Conservation (phyloP, 2,113 vertebrate genomes). For the Phasianus colchicus region DNA sequence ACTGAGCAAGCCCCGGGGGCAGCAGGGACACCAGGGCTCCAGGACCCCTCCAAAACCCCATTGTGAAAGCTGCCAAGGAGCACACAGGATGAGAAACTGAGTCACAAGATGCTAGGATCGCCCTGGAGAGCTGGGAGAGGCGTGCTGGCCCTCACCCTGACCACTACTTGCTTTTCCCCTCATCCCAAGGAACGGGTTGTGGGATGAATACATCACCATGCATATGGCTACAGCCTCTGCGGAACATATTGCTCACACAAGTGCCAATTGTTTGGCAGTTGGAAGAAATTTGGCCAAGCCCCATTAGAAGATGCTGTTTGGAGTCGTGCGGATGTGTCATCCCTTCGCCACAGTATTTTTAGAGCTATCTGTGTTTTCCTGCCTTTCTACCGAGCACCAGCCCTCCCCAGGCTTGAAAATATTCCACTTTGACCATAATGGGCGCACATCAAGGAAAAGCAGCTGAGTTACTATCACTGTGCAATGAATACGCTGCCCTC, state of each 20-base stretch:
- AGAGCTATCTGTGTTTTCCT: conserved; percentile 1
- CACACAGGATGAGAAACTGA: background rate
- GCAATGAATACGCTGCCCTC: background rate
- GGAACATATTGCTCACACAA: background rate
- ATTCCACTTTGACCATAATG: background rate
- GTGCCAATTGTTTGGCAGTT: background rate
- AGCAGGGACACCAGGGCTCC: background rate
- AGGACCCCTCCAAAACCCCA: background rate
- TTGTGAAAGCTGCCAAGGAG: background rate
- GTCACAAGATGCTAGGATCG: background rate
- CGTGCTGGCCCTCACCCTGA: fast-evolving
- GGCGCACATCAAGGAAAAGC: background rate
- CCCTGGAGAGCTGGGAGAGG: background rate
- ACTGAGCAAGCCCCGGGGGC: background rate
- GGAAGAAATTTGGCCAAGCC: background rate
- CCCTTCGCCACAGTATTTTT: conserved; percentile 8
- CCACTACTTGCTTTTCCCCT: background rate
- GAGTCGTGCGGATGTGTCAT: background rate
- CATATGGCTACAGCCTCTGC: background rate
- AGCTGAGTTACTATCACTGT: background rate
- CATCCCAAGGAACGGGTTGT: fast-evolving
- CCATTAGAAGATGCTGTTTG: background rate
- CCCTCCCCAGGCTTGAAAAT: background rate
- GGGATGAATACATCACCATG: background rate
- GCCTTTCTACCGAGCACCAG: background rate